Evolutionary conservation across 2,113 vertebrate species (phyloP).

Genomic region (Cyprinodon variegatus): DNA sequence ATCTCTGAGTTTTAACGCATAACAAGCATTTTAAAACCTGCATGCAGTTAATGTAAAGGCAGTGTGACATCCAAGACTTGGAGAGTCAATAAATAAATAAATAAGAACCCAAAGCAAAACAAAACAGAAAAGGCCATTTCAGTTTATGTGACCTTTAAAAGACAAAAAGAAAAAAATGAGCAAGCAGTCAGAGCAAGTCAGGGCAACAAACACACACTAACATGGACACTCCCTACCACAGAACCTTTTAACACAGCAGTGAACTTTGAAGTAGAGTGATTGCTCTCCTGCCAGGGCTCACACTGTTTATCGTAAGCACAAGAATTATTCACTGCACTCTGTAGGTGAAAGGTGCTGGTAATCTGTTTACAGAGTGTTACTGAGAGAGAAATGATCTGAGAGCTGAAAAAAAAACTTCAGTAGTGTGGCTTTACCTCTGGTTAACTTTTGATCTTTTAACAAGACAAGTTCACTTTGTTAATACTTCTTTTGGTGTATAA

Average conservation of each 20-base stretch:
- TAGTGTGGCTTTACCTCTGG: not conserved
- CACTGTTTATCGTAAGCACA: constrained; percentile 63
- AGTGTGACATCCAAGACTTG: constrained; percentile 7
- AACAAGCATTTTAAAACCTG: not conserved
- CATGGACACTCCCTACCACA: constrained; percentile 51
- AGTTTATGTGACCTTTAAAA: constrained; percentile 12
- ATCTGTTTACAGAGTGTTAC: constrained; percentile 36
- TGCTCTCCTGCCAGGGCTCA: constrained; percentile 27
- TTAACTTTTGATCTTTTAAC: not conserved
- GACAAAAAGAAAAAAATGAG: not conserved
- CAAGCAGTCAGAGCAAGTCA: constrained; percentile 43
- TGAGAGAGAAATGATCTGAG: constrained; percentile 15
- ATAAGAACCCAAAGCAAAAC: too few species aligned
- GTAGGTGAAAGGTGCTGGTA: constrained; percentile 50
- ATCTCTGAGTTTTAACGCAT: not conserved
- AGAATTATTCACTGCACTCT: constrained; percentile 67
- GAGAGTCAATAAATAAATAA: not conserved
- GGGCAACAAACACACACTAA: constrained; percentile 19
- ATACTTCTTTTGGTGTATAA: not conserved
- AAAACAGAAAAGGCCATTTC: not conserved
- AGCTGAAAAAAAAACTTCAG: constrained; percentile 19
- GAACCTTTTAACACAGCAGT: constrained; percentile 54
- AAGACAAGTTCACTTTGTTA: not conserved
- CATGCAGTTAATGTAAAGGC: not conserved
- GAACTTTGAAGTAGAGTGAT: constrained; percentile 66